These are phyloP conservation scores for Subacronicta megacephala DNA, from an alignment of 2,888 invertebrate species.

Conservation along the genomic window DNA sequence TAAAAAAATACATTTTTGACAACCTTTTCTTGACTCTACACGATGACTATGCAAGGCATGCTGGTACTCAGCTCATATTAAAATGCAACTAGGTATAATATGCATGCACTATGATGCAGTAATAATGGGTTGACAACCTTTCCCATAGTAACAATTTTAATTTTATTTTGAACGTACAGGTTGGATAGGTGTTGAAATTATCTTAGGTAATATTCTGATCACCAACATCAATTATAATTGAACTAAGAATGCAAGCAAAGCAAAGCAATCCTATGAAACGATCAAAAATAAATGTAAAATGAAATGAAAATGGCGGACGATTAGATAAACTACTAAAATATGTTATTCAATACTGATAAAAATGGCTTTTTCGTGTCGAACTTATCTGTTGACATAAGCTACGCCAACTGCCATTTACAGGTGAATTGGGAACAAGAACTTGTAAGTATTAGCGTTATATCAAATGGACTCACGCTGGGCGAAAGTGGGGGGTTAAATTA, in stretches of 20 bases:
- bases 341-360: conserved; percentile 46
- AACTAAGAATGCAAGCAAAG: too few relatives aligned
- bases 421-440: conserved; percentile 24
- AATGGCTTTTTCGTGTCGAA: conserved; percentile 47
- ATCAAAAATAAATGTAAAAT: conserved; percentile 32
- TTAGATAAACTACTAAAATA: conserved; percentile 41
- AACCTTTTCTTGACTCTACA: too few relatives aligned
- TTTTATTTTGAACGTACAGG: too few relatives aligned
- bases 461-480: neutral
- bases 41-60: too few relatives aligned
- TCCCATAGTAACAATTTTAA: conserved; percentile 18
- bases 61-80: too few relatives aligned
- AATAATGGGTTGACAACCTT: conserved; percentile 19
- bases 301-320: conserved; percentile 31
- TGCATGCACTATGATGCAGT: neutral
- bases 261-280: conserved; percentile 1
- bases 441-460: conserved; percentile 7
- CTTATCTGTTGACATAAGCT: conserved; percentile 33
- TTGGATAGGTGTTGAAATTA: too few relatives aligned
- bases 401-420: conserved; percentile 18
- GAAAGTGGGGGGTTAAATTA: neutral
- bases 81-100: too few relatives aligned
- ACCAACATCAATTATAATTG: too few relatives aligned
- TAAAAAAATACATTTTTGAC: too few relatives aligned
- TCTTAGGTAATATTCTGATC: too few relatives aligned